A percentile compares a stretch with the other conserved stretches of the same genome.
These are phyloP conservation scores for Rallus crepitans DNA, from an alignment of 2,797 vertebrate genomes.

Conservation along the genomic window DNA sequence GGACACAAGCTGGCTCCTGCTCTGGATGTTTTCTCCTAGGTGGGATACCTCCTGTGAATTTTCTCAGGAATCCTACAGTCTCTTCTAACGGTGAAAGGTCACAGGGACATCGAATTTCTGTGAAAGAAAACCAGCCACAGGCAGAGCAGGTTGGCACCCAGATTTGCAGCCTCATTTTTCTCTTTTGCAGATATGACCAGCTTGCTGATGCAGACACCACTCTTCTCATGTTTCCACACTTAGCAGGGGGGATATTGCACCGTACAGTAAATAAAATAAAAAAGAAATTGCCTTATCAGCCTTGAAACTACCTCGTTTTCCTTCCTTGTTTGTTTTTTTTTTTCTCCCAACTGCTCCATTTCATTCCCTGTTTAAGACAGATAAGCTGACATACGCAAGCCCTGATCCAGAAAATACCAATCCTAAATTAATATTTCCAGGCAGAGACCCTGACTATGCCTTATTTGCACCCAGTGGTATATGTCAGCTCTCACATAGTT, in stretches of 20 bases:
- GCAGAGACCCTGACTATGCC: not conserved
- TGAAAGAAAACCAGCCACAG: not conserved
- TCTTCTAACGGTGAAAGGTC: not conserved
- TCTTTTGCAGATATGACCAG: not conserved
- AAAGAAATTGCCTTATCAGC: not conserved
- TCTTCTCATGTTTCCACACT: not conserved
- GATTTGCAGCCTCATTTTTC: not conserved
- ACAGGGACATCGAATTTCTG: not conserved
- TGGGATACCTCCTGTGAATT: not conserved
- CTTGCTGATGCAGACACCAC: not conserved
- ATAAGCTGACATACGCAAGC: not conserved
- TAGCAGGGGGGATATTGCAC: not conserved
- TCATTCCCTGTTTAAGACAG: not conserved
- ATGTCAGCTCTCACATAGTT: not conserved
- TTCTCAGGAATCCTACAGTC: not conserved
- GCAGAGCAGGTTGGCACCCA: not conserved
- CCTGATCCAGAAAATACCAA: not conserved
- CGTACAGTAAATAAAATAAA: not conserved
- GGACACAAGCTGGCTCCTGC: not conserved
- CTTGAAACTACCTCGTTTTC: not conserved
- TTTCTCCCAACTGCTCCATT: not conserved
- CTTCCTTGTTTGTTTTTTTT: not conserved
- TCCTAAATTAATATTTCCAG: not conserved
- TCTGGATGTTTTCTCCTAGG: not conserved
- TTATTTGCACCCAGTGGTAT: not conserved